Percentiles rank a stretch among this genome's conserved stretches.
Conservation (phyloP, 2,888 invertebrate species). For the Eilema depressum region DNA sequence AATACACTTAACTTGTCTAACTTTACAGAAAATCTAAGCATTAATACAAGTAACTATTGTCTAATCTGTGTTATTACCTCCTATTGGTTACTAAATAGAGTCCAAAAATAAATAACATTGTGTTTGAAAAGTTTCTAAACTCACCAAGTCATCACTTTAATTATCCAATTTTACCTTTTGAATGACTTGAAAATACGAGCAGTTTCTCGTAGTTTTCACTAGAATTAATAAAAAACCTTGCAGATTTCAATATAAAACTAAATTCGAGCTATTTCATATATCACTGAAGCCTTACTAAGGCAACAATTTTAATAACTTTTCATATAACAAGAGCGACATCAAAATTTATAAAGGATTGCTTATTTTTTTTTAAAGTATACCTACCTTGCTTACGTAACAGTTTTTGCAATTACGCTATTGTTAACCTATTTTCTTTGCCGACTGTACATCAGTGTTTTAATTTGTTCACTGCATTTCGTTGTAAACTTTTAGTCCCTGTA, state of each 20-base stretch:
- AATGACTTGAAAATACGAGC: background rate
- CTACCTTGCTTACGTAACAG: too few species aligned
- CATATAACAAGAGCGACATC: background rate
- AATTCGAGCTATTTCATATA: too few species aligned
- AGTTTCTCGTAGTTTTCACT: background rate
- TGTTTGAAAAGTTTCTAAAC: background rate
- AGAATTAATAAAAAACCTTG: too few species aligned
- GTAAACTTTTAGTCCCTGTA: constrained; percentile 66
- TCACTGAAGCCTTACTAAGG: too few species aligned
- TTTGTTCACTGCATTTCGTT: constrained; percentile 61
- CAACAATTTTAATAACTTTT: too few species aligned
- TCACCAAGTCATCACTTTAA: too few species aligned
- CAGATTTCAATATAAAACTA: too few species aligned
- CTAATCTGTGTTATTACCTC: too few species aligned
- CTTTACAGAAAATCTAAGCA: too few species aligned
- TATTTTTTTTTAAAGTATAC: background rate
- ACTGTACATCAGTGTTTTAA: constrained; percentile 63
- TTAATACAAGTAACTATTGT: too few species aligned
- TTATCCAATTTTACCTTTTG: too few species aligned
- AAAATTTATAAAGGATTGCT: background rate
- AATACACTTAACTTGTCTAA: background rate
- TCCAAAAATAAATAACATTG: background rate
- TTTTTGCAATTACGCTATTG: background rate
- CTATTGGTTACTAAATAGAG: background rate
- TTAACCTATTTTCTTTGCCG: background rate